Percentiles rank a stretch among this genome's conserved stretches.
These are phyloP conservation scores for Caenorhabditis japonica DNA, from an alignment of 2,888 invertebrate species.

Conservation along the genomic window DNA sequence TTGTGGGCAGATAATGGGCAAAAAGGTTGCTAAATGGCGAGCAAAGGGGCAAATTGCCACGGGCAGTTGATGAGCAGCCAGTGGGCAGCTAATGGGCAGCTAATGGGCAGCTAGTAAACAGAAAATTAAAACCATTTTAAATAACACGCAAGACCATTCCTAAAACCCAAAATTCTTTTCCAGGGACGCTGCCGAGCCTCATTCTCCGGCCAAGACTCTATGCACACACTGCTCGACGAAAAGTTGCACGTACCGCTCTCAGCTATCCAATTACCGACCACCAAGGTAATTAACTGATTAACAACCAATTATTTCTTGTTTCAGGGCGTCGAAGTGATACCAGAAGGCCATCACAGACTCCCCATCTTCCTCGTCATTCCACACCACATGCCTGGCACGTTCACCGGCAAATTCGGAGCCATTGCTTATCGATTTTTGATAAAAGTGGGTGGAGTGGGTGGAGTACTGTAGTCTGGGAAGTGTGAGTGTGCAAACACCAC, in stretches of 20 bases:
- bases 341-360: slow-evolving; percentile 52
- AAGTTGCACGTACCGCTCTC: slow-evolving; percentile 49
- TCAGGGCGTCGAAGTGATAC: slow-evolving; percentile 52
- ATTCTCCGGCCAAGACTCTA: slow-evolving; percentile 57
- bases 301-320: neutral
- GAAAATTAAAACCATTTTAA: too few relatives aligned
- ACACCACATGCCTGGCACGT: slow-evolving; percentile 57
- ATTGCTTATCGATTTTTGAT: slow-evolving; percentile 57
- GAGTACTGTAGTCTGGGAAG: neutral
- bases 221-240: slow-evolving; percentile 51
- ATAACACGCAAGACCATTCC: too few relatives aligned
- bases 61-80: too few relatives aligned
- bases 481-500: too few relatives aligned
- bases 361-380: slow-evolving; percentile 54
- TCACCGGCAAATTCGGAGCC: slow-evolving; percentile 57
- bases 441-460: slow-evolving; percentile 28
- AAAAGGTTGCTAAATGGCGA: too few relatives aligned
- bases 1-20: too few relatives aligned
- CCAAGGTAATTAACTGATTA: slow-evolving; percentile 26
- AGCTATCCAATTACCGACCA: slow-evolving; percentile 48
- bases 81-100: too few relatives aligned
- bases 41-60: too few relatives aligned
- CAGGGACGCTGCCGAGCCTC: slow-evolving; percentile 59
- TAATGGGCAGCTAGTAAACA: too few relatives aligned
- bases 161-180: slow-evolving; percentile 1